Percentiles rank a stretch among this genome's conserved stretches.
phyloP scores from a whole-genome alignment of 1,140 invertebrate species.

The Leptoteleia sp. region DNA sequence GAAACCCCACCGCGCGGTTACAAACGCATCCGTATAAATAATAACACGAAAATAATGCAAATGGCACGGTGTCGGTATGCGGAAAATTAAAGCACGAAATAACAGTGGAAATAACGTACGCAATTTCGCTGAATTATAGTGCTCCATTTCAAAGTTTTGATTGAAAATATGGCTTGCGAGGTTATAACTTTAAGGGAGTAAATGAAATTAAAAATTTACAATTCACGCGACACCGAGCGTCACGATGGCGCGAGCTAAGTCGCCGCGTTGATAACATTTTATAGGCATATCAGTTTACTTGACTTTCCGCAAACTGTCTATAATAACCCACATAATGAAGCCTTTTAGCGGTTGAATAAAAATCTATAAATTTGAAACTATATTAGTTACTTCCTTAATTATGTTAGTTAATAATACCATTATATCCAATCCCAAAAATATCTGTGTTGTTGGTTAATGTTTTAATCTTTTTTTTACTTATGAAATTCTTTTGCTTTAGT shows the following conservation, averaged over 20 bases:
- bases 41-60: constrained; percentile 24
- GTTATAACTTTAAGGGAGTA: constrained; percentile 48
- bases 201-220: constrained; percentile 61
- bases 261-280: constrained; percentile 40
- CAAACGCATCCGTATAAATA: constrained; percentile 14
- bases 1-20: background rate
- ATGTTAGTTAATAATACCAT: too few species aligned
- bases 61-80: background rate
- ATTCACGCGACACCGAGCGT: constrained; percentile 40
- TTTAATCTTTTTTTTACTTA: too few species aligned
- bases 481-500: too few species aligned
- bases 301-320: constrained; percentile 23
- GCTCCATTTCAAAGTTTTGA: constrained; percentile 41
- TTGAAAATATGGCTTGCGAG: constrained; percentile 42
- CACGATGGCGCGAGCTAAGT: constrained; percentile 5
- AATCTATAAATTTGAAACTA: constrained; percentile 20
- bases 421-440: too few species aligned
- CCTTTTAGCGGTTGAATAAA: constrained; percentile 31
- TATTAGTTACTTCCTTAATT: too few species aligned
- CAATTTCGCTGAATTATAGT: constrained; percentile 43
- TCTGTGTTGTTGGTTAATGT: too few species aligned
- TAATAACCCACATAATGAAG: constrained; percentile 43
- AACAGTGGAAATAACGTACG: constrained; percentile 23
- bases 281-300: constrained; percentile 25
- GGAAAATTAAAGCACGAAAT: constrained; percentile 29